A percentile compares a stretch with the other conserved stretches of the same genome.
phyloP scores from a whole-genome alignment of 1,140 invertebrate species.

The Onthophagus taurus region DNA sequence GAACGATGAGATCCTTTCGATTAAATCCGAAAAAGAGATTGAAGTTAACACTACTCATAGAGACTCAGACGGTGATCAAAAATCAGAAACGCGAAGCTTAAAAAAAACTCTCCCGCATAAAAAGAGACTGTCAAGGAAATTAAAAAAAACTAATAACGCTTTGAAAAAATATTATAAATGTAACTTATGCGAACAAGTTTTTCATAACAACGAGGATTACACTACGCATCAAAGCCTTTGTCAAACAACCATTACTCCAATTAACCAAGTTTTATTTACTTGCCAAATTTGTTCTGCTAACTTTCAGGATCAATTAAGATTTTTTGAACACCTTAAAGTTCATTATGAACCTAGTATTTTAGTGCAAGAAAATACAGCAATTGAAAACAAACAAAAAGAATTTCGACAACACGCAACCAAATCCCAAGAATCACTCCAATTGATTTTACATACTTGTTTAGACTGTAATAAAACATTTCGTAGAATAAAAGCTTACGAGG shows the following conservation, averaged over 20 bases:
- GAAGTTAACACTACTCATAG: conserved; percentile 10
- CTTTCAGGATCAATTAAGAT: conserved; percentile 54
- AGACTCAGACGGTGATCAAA: conserved; percentile 29
- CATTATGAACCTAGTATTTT: conserved; percentile 60
- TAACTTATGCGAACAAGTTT: conserved; percentile 28
- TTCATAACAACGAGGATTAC: conserved; percentile 29
- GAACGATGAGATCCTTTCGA: conserved; percentile 10
- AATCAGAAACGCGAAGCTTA: conserved; percentile 36
- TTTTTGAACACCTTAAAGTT: conserved; percentile 69
- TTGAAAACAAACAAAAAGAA: conserved; percentile 2
- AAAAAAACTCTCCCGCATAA: conserved; percentile 57
- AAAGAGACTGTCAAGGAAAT: conserved; percentile 52
- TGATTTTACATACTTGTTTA: conserved; percentile 39
- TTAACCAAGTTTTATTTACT: conserved; percentile 38
- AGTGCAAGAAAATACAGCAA: conserved; percentile 18
- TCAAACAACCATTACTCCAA: conserved; percentile 28
- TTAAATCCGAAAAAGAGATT: conserved; percentile 28
- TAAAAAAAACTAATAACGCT: conserved; percentile 38
- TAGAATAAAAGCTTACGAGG: conserved; percentile 54
- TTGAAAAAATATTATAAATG: conserved; percentile 25
- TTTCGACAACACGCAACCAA: conserved; percentile 6
- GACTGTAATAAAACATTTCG: conserved; percentile 56
- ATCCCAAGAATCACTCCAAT: conserved; percentile 26
- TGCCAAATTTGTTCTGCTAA: conserved; percentile 58
- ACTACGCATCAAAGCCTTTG: conserved; percentile 29